These are phyloP conservation scores for Momotus momota DNA, from an alignment of 2,797 vertebrate species.

Conservation along the genomic window DNA sequence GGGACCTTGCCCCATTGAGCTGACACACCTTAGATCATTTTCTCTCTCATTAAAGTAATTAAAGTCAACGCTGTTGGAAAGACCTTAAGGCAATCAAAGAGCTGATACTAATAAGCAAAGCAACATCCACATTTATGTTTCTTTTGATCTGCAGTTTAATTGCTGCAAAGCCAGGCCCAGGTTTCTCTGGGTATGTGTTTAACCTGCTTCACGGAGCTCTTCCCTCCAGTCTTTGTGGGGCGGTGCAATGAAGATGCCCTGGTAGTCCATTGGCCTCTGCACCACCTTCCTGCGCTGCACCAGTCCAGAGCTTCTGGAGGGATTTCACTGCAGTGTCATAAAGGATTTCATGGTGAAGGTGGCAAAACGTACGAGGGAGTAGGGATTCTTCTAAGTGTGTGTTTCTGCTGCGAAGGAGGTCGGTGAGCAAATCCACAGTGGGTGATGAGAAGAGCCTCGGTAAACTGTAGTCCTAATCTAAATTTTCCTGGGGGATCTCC, in stretches of 20 bases:
- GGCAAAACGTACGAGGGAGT: neutral
- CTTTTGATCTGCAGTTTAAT: neutral
- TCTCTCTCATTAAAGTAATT: slow-evolving; percentile 62
- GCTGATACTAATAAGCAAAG: slow-evolving; percentile 26
- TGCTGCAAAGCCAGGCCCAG: neutral
- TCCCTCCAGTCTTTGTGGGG: fast-evolving
- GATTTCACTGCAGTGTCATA: neutral
- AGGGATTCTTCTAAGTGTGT: neutral
- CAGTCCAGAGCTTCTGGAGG: neutral
- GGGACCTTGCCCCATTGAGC: slow-evolving; percentile 6
- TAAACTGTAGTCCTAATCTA: neutral
- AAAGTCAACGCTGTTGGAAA: slow-evolving; percentile 27
- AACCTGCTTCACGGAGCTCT: neutral
- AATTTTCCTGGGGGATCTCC: neutral
- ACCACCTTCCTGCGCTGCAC: neutral
- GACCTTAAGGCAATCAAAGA: slow-evolving; percentile 29
- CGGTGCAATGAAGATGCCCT: neutral
- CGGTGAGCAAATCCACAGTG: neutral
- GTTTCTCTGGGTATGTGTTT: neutral
- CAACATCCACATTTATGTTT: neutral
- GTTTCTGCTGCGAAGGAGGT: neutral
- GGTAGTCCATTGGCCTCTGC: neutral
- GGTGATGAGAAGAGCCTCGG: neutral
- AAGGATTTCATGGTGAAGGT: neutral
- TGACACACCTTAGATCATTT: slow-evolving; percentile 44